Conservation (phyloP, 2,113 vertebrate genomes). For the Mandrillus leucophaeus region DNA sequence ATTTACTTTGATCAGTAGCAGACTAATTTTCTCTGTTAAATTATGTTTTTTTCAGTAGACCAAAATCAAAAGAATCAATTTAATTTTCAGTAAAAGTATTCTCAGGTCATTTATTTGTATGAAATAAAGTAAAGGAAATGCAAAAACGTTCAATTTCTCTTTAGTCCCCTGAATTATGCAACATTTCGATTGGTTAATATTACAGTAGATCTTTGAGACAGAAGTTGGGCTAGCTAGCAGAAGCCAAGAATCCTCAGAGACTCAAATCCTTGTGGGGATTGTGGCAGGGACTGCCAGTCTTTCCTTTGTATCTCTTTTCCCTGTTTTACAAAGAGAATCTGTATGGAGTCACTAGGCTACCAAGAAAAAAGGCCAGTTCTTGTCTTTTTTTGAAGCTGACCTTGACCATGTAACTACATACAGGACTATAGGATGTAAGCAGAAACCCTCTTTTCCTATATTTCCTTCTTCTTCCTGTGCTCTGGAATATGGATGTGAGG, state of each 20-base stretch:
- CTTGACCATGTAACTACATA: background rate
- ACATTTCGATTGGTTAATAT: background rate
- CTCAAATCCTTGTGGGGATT: background rate
- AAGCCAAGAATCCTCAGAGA: background rate
- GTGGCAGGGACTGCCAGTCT: background rate
- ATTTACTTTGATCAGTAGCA: constrained; percentile 52
- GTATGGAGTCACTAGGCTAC: background rate
- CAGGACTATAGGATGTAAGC: background rate
- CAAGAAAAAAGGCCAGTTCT: background rate
- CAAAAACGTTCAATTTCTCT: background rate
- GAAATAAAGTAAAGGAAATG: constrained; percentile 57
- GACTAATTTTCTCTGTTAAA: constrained; percentile 64
- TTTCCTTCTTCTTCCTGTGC: background rate
- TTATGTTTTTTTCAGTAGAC: constrained; percentile 49
- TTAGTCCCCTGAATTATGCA: background rate
- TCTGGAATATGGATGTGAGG: background rate
- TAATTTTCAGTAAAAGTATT: constrained; percentile 60
- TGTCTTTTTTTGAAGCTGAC: background rate
- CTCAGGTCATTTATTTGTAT: constrained; percentile 62
- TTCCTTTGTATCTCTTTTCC: background rate
- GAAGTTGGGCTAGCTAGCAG: background rate
- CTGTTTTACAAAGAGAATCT: background rate
- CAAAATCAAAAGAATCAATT: constrained; percentile 70
- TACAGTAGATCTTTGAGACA: background rate
- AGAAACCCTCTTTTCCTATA: background rate